Evolutionary conservation across 1,140 invertebrate species (phyloP), one percentile per base, ranked within the genome.

Genomic region (Lordiphosa clarofinis): DNA sequence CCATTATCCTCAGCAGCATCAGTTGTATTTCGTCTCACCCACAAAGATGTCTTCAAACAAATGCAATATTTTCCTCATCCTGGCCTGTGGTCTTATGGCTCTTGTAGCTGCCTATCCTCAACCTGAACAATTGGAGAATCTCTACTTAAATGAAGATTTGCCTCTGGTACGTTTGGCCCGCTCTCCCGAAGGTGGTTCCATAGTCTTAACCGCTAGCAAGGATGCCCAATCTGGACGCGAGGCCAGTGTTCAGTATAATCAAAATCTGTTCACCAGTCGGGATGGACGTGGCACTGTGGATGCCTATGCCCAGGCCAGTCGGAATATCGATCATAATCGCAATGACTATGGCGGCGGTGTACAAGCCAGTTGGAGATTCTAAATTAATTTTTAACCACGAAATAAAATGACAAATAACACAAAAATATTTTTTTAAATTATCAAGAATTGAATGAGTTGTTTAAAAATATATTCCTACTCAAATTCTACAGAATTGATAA

Each of bases 221-320:
- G 75, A 81, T 56, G 1, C 28, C 6, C 55, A 73, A 33, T 4
- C 5, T 24, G 82, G 82, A 11, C 72, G 82, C 1, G 62, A 73
- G 46, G 74, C 68, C 7, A 46, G 38, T 31, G 33, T 68, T 0
- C 75, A 86, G 24, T 86, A 86, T 21, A 86, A 86, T 52, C 81
- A 86, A 5, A 86, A 86, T 68, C 44, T 86, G 0, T 81, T 21
- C 24, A 68, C 50, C 9, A 81, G 72, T 13, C 40, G 42, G 6
- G 75, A 86, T 73, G 82, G 82, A 28, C 82, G 73, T 68, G 74
- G 72, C 56, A 61, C 12, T 24, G 57, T 86, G 7, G 81, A 86
- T 66, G 82, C 82, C 53, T 86, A 86, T 40, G 82, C 81, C n/a
- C 84, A 86, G 56, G 82, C 68, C 21, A 64, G 52, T 13, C 43